phyloP scores from a whole-genome alignment of 2,888 invertebrate species.

The Mesorhabditis belari region DNA sequence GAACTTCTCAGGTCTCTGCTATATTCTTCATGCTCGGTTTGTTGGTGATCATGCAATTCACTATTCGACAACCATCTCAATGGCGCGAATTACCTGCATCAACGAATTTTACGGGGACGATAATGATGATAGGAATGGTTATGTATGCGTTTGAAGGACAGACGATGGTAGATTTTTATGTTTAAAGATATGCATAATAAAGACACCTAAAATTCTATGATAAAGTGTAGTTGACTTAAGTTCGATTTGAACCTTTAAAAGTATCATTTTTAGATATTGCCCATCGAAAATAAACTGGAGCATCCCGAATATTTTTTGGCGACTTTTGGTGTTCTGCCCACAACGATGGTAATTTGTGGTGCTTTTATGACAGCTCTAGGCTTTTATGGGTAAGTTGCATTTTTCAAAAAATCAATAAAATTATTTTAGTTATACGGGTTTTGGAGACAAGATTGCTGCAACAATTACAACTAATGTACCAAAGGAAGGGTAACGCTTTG shows the following conservation, averaged over 20 bases:
- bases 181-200: too few species aligned
- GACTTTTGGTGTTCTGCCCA: slow-evolving; percentile 50
- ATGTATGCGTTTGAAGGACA: slow-evolving; percentile 54
- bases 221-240: not conserved
- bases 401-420: not conserved
- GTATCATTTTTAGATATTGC: slow-evolving; percentile 40
- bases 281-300: slow-evolving; percentile 52
- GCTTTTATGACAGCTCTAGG: slow-evolving; percentile 47
- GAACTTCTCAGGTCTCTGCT: slow-evolving; percentile 30
- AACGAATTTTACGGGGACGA: slow-evolving; percentile 46
- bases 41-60: slow-evolving; percentile 49
- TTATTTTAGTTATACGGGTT: slow-evolving; percentile 42
- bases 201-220: too few species aligned
- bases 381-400: slow-evolving; percentile 38
- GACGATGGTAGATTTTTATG: slow-evolving; percentile 50
- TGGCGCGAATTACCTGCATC: slow-evolving; percentile 47
- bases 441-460: slow-evolving; percentile 39
- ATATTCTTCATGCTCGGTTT: slow-evolving; percentile 52
- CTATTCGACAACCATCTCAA: slow-evolving; percentile 41
- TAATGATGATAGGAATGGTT: slow-evolving; percentile 51
- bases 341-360: slow-evolving; percentile 51
- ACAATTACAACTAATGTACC: slow-evolving; percentile 52
- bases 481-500: slow-evolving; percentile 27
- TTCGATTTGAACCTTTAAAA: not conserved
- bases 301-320: slow-evolving; percentile 49